These are phyloP conservation scores for Agapornis roseicollis DNA, from an alignment of 2,113 vertebrate genomes.

Conservation along the genomic window DNA sequence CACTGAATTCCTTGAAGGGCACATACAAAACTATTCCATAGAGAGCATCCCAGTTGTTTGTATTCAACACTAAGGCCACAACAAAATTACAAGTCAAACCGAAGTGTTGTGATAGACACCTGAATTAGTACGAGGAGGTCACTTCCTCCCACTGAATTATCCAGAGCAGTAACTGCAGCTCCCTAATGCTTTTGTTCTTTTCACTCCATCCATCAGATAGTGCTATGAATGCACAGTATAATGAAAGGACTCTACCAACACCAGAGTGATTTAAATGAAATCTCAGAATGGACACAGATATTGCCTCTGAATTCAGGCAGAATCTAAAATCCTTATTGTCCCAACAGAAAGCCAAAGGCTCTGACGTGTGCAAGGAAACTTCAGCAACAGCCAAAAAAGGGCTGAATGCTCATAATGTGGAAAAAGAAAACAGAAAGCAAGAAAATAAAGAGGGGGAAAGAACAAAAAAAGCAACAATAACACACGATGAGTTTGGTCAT, in stretches of 20 bases:
- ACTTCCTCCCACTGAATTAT: not conserved
- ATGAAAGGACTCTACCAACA: not conserved
- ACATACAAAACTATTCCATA: not conserved
- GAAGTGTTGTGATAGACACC: not conserved
- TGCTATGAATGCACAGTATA: not conserved
- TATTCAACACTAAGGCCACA: not conserved
- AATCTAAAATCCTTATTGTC: not conserved
- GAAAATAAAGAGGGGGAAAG: not conserved
- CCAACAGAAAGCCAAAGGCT: not conserved
- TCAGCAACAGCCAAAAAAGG: not conserved
- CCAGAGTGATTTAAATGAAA: not conserved
- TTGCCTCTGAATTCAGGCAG: not conserved
- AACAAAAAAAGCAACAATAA: not conserved
- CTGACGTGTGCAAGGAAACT: accelerated
- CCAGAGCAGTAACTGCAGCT: not conserved
- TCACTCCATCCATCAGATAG: not conserved
- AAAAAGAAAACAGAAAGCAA: not conserved
- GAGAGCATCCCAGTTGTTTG: not conserved
- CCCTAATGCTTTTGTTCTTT: not conserved
- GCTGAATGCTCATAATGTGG: not conserved
- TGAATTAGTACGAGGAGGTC: not conserved
- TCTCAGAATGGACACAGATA: not conserved
- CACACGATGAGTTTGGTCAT: not conserved
- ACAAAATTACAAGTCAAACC: not conserved
- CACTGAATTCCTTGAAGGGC: not conserved